Conservation (phyloP, 2,888 invertebrate species). For the Leucoptera coffeella region DNA sequence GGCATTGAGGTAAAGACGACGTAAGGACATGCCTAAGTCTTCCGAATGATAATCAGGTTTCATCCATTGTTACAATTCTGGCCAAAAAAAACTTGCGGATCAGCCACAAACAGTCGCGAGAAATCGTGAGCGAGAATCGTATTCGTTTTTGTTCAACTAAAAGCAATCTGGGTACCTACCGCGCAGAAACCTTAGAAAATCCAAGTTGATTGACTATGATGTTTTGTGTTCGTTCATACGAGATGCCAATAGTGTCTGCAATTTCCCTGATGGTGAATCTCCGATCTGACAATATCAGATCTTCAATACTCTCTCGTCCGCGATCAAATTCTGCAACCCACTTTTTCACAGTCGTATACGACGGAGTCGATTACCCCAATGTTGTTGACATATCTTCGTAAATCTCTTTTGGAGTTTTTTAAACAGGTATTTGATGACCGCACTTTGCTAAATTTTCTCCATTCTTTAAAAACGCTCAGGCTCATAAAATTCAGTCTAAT, state of each 20-base stretch:
- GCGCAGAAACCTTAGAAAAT: slow-evolving; percentile 1
- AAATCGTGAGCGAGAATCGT: neutral
- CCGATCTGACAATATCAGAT: slow-evolving; percentile 6
- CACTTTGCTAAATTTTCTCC: neutral
- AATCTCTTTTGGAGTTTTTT: neutral
- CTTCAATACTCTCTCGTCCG: slow-evolving; percentile 8
- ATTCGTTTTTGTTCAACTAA: neutral
- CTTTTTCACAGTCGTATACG: slow-evolving; percentile 7
- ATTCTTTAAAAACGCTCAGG: slow-evolving; percentile 10
- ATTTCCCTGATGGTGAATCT: slow-evolving; percentile 8
- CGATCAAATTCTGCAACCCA: slow-evolving; percentile 8
- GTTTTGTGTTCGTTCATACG: slow-evolving; percentile 4
- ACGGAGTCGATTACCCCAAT: slow-evolving; percentile 5
- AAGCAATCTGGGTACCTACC: neutral
- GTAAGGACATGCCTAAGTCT: no score
- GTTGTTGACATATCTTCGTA: neutral
- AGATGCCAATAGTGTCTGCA: slow-evolving; percentile 7
- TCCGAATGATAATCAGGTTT: no score
- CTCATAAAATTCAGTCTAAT: neutral
- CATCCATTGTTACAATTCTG: neutral
- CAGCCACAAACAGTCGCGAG: neutral
- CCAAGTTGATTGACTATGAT: slow-evolving; percentile 4
- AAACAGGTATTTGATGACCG: slow-evolving; percentile 1
- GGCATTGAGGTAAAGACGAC: no score
- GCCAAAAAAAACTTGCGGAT: neutral